phyloP scores from a whole-genome alignment of 1,140 invertebrate species.

The Potamilus streckersoni region DNA sequence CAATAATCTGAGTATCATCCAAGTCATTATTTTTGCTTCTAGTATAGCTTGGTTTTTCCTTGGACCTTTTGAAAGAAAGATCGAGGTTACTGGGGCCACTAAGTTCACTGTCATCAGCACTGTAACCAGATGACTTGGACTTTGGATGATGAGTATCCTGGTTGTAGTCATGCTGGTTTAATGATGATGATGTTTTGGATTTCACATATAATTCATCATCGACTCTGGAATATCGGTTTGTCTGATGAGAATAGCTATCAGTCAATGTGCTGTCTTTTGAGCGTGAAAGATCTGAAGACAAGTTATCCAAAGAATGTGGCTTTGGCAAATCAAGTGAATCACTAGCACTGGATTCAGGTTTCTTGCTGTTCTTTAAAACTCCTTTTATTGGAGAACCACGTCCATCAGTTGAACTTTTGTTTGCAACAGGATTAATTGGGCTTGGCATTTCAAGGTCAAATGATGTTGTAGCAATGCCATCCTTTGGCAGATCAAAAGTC shows the following conservation, averaged over 20 bases:
- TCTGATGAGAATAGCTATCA: slow-evolving; percentile 22
- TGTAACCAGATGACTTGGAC: slow-evolving; percentile 6
- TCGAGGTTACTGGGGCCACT: slow-evolving; percentile 40
- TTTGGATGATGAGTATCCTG: too few species aligned
- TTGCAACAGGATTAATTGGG: slow-evolving; percentile 40
- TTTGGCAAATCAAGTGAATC: slow-evolving; percentile 32
- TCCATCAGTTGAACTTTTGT: slow-evolving; percentile 28
- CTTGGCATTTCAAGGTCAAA: slow-evolving; percentile 61
- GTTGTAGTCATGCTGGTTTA: background rate
- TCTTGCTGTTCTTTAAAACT: slow-evolving; percentile 42
- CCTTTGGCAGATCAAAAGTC: slow-evolving; percentile 42
- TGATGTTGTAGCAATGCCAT: slow-evolving; percentile 43
- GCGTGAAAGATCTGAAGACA: slow-evolving; percentile 25
- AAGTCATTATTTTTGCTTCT: slow-evolving; percentile 20
- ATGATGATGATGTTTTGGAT: slow-evolving; percentile 17
- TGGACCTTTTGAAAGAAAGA: background rate
- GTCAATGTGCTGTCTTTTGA: slow-evolving; percentile 13
- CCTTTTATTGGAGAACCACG: slow-evolving; percentile 41
- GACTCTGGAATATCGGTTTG: slow-evolving; percentile 17
- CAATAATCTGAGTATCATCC: slow-evolving; percentile 53
- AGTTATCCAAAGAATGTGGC: slow-evolving; percentile 34
- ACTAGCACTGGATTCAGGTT: slow-evolving; percentile 19
- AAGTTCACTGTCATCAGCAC: slow-evolving; percentile 30
- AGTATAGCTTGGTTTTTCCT: slow-evolving; percentile 19
- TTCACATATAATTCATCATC: slow-evolving; percentile 37